Evolutionary conservation across 2,888 invertebrate genomes (phyloP), one percentile per base, ranked within the genome.

Genomic region (Drosophila kuntzei): DNA sequence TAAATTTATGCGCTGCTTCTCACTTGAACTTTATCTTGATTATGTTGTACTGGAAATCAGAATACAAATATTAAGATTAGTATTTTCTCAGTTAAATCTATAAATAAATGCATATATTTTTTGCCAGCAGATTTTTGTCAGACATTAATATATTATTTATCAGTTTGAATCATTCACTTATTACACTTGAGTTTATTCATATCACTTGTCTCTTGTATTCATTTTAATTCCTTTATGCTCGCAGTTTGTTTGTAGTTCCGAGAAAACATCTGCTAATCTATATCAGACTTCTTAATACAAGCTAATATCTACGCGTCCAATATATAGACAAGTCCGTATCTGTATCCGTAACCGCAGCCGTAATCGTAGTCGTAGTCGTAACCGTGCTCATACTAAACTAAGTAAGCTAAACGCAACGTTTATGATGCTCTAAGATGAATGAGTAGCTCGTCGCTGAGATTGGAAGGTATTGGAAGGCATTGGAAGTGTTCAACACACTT

Each of bases 1-100:
- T 77, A 86, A 88, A 88, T 79, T 88, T 80, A 78, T 76, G 83
- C 84, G 76, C 76, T 72, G 75, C 87, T 89, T 89, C 89, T 84
- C 87, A 81, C 89, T 79, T 83, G 87, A 87, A 84, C 76, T 87
- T 84, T 76, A 84, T 88, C 69, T 89, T 86, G 80, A 88, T 88
- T 88, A 74, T 67, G 70, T 51, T 75, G 58, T 66, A 67, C 79
- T 71, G 80, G 61, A 67, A 60, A 54, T 70, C 36, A 57, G 37
- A 53, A 57, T 51, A 34, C 36, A 50, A 29, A 43, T 32, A 25
- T 44, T 46, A 4, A 20, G 27, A 37, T 47, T 14, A 20, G 20
- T 20, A 14, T 50, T 36, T 50, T 14, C 34, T 36, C 32, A 32
- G 8, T 16, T 46, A 55, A 55, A 29, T 51, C 49, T 20, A 49